Evolutionary conservation across 2,888 invertebrate species (phyloP).

Genomic region (Melieria crassipennis): DNA sequence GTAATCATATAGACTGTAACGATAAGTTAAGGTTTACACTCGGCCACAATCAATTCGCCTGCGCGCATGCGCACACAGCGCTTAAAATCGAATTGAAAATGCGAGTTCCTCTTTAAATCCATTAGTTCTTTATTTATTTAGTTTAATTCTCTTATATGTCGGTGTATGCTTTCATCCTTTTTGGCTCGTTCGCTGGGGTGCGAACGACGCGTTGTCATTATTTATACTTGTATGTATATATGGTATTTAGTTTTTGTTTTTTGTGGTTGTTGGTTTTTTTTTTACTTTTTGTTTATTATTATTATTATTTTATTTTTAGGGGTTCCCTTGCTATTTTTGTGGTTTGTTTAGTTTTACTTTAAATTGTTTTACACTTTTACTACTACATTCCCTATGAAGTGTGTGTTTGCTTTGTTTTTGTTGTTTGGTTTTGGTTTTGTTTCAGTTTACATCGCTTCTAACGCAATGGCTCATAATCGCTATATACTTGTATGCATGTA

Average conservation of each 20-base stretch:
- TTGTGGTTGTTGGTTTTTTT: constrained; percentile 42
- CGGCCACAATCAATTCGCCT: no score
- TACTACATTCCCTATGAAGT: constrained; percentile 31
- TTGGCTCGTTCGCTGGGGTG: constrained; percentile 43
- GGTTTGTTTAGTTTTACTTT: constrained; percentile 13
- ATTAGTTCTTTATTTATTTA: constrained; percentile 2
- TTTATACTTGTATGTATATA: constrained; percentile 37
- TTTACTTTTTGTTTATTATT: constrained; percentile 56
- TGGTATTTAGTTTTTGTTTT: constrained; percentile 37
- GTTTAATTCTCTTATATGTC: constrained; percentile 46
- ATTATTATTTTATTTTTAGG: constrained; percentile 46
- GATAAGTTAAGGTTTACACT: no score
- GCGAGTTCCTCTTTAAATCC: no score
- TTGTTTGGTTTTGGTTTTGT: constrained; percentile 17
- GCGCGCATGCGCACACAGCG: no score
- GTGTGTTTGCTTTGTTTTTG: constrained; percentile 19
- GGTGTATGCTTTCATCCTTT: constrained; percentile 49
- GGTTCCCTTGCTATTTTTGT: constrained; percentile 8
- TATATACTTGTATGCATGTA: constrained; percentile 27
- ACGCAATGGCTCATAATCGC: constrained; percentile 21
- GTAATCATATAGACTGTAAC: no score
- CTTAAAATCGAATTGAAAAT: no score
- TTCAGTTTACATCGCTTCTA: constrained; percentile 6
- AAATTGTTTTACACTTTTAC: constrained; percentile 13
- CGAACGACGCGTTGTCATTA: constrained; percentile 34